Evolutionary conservation across 2,888 invertebrate species (phyloP).

Genomic region (Mesochorus sp.): DNA sequence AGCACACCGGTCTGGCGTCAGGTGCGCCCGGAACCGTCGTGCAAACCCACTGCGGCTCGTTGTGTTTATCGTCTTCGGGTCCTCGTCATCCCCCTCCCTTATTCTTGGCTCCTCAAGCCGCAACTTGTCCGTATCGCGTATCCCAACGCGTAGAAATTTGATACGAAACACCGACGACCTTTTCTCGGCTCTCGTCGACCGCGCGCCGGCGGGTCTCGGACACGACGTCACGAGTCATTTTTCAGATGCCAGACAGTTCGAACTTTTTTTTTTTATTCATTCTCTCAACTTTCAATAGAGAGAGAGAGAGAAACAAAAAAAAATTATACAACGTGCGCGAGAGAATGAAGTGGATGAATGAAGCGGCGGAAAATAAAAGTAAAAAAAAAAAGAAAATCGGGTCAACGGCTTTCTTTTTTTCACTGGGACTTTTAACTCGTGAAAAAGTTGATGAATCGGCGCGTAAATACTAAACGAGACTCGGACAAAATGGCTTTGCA

Average conservation of each 20-base stretch:
- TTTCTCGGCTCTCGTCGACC: background rate
- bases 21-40: slow-evolving; percentile 11
- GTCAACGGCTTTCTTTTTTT: too few relatives aligned
- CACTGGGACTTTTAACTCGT: too few relatives aligned
- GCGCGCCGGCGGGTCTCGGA: slow-evolving; percentile 15
- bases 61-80: slow-evolving; percentile 41
- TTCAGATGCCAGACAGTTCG: slow-evolving; percentile 56
- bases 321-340: too few relatives aligned
- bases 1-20: slow-evolving; percentile 20
- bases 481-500: too few relatives aligned
- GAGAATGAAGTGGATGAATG: too few relatives aligned
- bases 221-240: slow-evolving; percentile 44
- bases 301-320: background rate
- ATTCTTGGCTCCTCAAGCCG: background rate
- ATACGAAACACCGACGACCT: slow-evolving; percentile 27
- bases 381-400: background rate
- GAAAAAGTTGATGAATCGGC: too few relatives aligned
- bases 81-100: slow-evolving; percentile 22
- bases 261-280: slow-evolving; percentile 3
- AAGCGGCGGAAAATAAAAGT: too few relatives aligned
- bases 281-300: background rate
- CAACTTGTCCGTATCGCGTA: background rate
- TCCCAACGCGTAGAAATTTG: slow-evolving; percentile 61
- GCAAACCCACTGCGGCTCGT: background rate
- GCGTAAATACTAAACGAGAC: too few relatives aligned